Conservation (phyloP, 37 sponge, comb jelly and placozoan species). For the Aphrocallistes beatrix region DNA sequence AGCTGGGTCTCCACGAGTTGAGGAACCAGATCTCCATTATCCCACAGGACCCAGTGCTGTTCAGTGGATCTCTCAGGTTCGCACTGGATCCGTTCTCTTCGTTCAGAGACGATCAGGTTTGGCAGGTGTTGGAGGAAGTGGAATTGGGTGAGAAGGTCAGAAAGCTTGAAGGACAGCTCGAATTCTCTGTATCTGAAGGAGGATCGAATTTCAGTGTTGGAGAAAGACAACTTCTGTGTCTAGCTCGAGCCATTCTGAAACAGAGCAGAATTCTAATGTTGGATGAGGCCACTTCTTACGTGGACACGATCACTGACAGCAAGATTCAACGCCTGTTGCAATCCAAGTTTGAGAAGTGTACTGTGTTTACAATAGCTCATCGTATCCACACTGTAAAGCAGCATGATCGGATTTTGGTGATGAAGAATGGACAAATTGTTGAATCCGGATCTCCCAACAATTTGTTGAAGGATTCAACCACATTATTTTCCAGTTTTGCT, state of each 20-base stretch:
- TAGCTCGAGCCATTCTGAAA: neutral
- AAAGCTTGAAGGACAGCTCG: neutral
- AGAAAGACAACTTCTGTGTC: neutral
- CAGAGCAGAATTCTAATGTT: neutral
- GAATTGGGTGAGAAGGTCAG: neutral
- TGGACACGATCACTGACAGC: neutral
- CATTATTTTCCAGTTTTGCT: too few relatives aligned
- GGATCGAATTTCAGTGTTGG: neutral
- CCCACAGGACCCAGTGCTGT: neutral
- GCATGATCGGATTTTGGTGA: neutral
- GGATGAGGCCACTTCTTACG: neutral
- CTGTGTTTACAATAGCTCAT: conserved; percentile 3
- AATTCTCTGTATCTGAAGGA: neutral
- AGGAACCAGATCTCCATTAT: neutral
- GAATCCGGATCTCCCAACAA: neutral
- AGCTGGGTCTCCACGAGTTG: neutral
- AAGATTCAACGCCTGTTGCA: neutral
- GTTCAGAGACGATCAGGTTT: neutral
- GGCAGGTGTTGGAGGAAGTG: neutral
- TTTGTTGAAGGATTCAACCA: too few relatives aligned
- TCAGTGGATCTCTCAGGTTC: neutral
- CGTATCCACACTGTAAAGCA: neutral
- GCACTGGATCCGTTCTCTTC: neutral
- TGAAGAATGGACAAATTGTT: neutral
- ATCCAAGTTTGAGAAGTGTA: neutral